phyloP scores from a whole-genome alignment of 2,888 invertebrate species.

The Eristalinus sepulchralis region DNA sequence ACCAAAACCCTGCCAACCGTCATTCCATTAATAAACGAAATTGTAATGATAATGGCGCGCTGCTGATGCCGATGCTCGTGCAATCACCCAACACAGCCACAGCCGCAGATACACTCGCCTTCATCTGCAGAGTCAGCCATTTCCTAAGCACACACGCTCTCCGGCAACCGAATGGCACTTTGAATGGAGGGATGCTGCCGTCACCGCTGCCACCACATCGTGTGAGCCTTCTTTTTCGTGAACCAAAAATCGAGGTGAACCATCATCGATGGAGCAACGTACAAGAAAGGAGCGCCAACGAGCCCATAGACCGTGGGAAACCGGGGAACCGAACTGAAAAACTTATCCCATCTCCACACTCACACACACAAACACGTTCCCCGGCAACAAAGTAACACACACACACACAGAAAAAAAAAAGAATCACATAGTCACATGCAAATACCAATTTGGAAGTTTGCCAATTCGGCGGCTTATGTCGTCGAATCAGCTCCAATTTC shows the following conservation, averaged over 20 bases:
- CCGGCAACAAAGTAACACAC: constrained; percentile 17
- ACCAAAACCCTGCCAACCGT: neutral
- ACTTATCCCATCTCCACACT: constrained; percentile 14
- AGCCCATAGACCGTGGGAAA: constrained; percentile 53
- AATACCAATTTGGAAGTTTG: constrained; percentile 68
- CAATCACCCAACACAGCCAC: neutral
- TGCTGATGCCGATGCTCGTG: constrained; percentile 16
- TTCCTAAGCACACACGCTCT: neutral
- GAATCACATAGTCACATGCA: constrained; percentile 59
- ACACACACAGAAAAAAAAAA: too few species aligned
- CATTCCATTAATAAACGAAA: constrained; percentile 41
- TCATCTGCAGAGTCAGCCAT: neutral
- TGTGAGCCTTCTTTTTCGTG: neutral
- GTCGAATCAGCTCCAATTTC: constrained; percentile 33
- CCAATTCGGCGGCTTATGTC: constrained; percentile 52
- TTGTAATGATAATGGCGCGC: constrained; percentile 37
- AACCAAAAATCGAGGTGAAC: constrained; percentile 27
- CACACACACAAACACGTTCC: constrained; percentile 7
- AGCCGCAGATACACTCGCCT: neutral
- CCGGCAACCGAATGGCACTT: neutral
- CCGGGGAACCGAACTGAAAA: constrained; percentile 43
- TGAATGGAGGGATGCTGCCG: neutral
- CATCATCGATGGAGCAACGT: constrained; percentile 11
- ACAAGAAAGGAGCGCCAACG: neutral
- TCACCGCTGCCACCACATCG: neutral